Percentiles rank a stretch among this genome's conserved stretches.
Conservation (phyloP, 2,888 invertebrate species). For the Tyria jacobaeae region DNA sequence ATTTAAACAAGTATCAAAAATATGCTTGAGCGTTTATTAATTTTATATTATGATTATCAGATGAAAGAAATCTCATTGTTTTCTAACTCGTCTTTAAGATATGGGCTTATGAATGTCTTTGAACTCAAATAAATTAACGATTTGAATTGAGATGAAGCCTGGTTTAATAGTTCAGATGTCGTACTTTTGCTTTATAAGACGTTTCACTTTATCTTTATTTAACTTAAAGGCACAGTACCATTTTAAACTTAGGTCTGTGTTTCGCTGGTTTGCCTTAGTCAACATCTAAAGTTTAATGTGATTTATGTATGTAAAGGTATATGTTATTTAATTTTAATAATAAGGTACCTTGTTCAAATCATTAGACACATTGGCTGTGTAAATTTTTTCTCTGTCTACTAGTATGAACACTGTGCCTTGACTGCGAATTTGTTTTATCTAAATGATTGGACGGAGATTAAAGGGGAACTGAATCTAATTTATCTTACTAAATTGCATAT, state of each 20-base stretch:
- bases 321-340: too few species aligned
- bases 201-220: neutral
- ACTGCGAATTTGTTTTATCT: neutral
- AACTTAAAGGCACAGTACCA: too few species aligned
- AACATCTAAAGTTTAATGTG: neutral
- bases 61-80: neutral
- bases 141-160: neutral
- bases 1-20: too few species aligned
- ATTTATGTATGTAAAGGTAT: too few species aligned
- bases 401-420: neutral
- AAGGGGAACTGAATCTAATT: slow-evolving; percentile 8
- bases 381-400: too few species aligned
- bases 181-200: neutral
- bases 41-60: neutral
- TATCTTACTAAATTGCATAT: slow-evolving; percentile 9
- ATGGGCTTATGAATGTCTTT: neutral
- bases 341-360: too few species aligned
- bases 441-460: neutral
- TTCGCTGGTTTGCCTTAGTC: neutral
- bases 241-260: neutral
- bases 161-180: neutral
- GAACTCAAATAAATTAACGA: neutral
- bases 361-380: too few species aligned
- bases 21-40: too few species aligned
- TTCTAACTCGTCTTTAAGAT: too few species aligned